phyloP scores from a whole-genome alignment of 1,140 invertebrate species.

The Formica selysi region DNA sequence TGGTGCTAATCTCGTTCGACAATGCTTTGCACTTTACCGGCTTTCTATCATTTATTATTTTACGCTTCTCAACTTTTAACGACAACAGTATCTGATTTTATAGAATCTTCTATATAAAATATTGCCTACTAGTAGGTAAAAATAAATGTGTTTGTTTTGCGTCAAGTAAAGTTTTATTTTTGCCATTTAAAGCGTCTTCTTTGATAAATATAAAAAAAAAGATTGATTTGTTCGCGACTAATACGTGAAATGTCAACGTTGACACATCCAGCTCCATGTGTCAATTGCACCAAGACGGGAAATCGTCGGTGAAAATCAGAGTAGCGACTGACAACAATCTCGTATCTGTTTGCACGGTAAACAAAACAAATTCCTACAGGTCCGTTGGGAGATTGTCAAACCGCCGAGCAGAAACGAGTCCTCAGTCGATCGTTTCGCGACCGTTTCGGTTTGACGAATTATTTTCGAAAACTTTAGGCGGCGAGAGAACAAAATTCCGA shows the following conservation, averaged over 20 bases:
- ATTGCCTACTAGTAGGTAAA: not conserved
- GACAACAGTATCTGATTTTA: slow-evolving; percentile 1
- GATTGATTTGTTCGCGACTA: not conserved
- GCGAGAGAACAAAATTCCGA: slow-evolving; percentile 8
- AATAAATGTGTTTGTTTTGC: slow-evolving; percentile 22
- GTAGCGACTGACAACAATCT: not conserved
- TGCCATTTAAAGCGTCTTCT: not conserved
- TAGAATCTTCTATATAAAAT: not conserved
- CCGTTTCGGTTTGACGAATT: slow-evolving; percentile 15
- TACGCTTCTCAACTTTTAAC: slow-evolving; percentile 48
- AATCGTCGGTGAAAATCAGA: slow-evolving; percentile 6
- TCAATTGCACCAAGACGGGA: not conserved
- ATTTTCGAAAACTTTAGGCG: slow-evolving; percentile 26
- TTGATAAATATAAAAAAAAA: not conserved
- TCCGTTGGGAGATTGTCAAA: not conserved
- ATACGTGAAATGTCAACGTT: not conserved
- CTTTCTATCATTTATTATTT: slow-evolving; percentile 43
- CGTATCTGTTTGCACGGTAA: not conserved
- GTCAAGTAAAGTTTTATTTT: slow-evolving; percentile 16
- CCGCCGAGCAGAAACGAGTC: not conserved
- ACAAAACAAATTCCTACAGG: slow-evolving; percentile 34
- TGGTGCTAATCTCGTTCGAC: slow-evolving; percentile 48
- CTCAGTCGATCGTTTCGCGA: slow-evolving; percentile 2
- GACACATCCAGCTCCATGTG: not conserved
- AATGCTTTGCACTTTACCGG: slow-evolving; percentile 43